Conservation (phyloP, 1,140 invertebrate genomes). For the Oedothorax gibbosus region DNA sequence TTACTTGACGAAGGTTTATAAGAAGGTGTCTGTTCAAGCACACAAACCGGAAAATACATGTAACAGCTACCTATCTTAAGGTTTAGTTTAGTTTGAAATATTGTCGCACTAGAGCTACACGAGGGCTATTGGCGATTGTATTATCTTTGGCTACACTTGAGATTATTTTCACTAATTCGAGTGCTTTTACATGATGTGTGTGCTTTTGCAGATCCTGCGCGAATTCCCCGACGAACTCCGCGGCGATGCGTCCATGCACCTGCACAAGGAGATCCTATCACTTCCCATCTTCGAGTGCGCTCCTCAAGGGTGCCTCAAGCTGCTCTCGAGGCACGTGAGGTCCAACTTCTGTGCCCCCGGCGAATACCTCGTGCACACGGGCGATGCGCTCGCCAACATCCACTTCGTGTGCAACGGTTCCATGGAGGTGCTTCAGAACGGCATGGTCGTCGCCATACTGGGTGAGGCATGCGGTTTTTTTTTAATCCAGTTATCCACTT, state of each 20-base stretch:
- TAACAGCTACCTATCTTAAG: no score
- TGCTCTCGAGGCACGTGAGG: constrained; percentile 89
- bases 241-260: constrained; percentile 94
- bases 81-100: no score
- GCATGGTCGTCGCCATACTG: constrained; percentile 97
- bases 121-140: no score
- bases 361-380: constrained; percentile 95
- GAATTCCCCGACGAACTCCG: constrained; percentile 96
- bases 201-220: constrained; percentile 82
- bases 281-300: constrained; percentile 94
- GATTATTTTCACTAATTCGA: no score
- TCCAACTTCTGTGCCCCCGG: constrained; percentile 96
- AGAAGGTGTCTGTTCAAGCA: no score
- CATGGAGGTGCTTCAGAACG: constrained; percentile 98
- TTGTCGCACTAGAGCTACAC: no score
- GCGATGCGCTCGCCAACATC: constrained; percentile 94
- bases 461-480: constrained; percentile 75
- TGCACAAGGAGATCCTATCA: constrained; percentile 93
- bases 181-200: no score
- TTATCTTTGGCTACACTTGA: no score
- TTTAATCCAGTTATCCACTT: neutral
- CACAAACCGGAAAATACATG: no score
- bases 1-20: no score
- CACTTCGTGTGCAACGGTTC: constrained; percentile 98
- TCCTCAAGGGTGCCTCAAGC: constrained; percentile 88